These are phyloP conservation scores for Anoplophora glabripennis DNA, from an alignment of 1,140 invertebrate species.

Conservation along the genomic window DNA sequence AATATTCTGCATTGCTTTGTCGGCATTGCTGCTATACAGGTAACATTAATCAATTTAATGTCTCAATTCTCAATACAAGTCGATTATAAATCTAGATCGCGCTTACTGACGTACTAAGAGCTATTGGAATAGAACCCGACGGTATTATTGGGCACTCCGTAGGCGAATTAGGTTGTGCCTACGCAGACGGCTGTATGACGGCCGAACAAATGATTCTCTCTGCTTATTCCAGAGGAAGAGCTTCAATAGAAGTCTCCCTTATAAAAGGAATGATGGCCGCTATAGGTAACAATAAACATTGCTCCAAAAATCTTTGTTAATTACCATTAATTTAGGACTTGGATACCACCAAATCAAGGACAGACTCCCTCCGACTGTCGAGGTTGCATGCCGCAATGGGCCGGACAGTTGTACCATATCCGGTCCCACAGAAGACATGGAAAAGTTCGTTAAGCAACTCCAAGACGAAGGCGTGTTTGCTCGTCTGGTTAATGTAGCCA, in stretches of 20 bases:
- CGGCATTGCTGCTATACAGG: constrained; percentile 86
- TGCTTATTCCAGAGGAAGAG: constrained; percentile 81
- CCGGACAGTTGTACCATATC: constrained; percentile 82
- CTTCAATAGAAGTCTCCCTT: constrained; percentile 75
- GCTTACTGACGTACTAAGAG: constrained; percentile 72
- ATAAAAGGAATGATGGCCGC: constrained; percentile 82
- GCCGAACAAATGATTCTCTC: constrained; percentile 79
- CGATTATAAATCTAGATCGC: constrained; percentile 61
- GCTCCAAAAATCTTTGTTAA: neutral
- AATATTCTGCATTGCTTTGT: constrained; percentile 87
- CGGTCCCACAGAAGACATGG: constrained; percentile 71
- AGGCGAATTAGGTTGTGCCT: constrained; percentile 84
- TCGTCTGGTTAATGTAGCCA: constrained; percentile 74
- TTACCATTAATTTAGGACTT: constrained; percentile 29
- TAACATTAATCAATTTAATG: constrained; percentile 37
- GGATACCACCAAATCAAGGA: constrained; percentile 53
- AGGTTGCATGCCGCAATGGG: constrained; percentile 85
- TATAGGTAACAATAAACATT: constrained; percentile 53
- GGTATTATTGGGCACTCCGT: constrained; percentile 87
- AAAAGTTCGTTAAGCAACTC: constrained; percentile 66
- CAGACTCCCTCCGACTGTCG: constrained; percentile 64
- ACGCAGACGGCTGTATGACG: constrained; percentile 83
- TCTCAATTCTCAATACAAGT: constrained; percentile 14
- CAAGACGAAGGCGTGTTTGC: constrained; percentile 77
- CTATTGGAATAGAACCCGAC: constrained; percentile 72